Evolutionary conservation across 2,888 invertebrate species (phyloP), one percentile per base, ranked within the genome.

Genomic region (Merodon equestris): DNA sequence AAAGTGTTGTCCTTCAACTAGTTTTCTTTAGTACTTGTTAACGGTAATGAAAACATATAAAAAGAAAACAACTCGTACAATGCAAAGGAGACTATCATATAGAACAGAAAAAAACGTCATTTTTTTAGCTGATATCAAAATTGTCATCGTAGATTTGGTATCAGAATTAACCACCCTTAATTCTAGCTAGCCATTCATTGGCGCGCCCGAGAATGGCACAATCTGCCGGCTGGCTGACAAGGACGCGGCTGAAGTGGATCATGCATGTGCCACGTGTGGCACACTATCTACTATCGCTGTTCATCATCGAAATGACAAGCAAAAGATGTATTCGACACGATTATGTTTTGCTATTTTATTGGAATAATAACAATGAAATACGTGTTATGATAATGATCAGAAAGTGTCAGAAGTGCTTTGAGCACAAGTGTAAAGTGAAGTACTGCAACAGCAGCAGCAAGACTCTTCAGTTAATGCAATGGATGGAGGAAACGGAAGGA

Each of bases 51-150:
- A 75, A 2, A 27, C 27, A 2, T 70, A 70, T 70, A 61, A 42
- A 67, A 53, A 38, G 61, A 47, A 68, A 66, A 45, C 27, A 27
- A 27, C 27, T 27, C 27, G 27, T 27, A 27, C 27, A 27, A 27
- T 27, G 7, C 27, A 27, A 27, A 27, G 27, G 7, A 27, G 27
- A 40, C 48, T 57, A 67, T n/a, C n/a, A n/a, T n/a, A n/a, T n/a
- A n/a, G n/a, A n/a, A n/a, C n/a, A 45, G 54, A 44, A 64, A 74
- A 64, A 74, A 50, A 87, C 88, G 87, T 87, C 87, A 87, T 87
- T 87, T 87, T 87, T 87, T 86, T 88, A 87, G 87, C 87, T 87
- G 87, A 88, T 88, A 86, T 88, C 87, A 87, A 88, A 86, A 82
- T 84, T 84, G 84, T 87, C 84, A 82, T 84, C 85, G 87, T 88